Evolutionary conservation across 2,797 vertebrate species (phyloP), one percentile per base, ranked within the genome.

Genomic region (Trachops cirrhosus): DNA sequence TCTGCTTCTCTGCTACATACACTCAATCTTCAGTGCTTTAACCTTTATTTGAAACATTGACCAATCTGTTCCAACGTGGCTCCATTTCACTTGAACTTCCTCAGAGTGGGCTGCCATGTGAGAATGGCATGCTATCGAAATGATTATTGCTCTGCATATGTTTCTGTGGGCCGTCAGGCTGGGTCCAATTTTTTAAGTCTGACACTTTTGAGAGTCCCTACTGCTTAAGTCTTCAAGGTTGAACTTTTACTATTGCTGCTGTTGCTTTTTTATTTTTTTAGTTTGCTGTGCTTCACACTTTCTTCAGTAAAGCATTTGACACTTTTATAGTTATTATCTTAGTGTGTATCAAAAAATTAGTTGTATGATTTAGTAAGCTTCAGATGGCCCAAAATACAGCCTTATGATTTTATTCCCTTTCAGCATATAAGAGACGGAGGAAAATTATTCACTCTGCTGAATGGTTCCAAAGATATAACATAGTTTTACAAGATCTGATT

Each of bases 251-350:
- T 96, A 37, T 95, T 93, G 79, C 94, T 96, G 84, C 87, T 18
- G 44, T 96, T 91, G 89, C 96, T 87, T 21, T 94, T 59, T 11
- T 59, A 70, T 80, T 77, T 79, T 95, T 93, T 89, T 37, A 83
- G 44, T 91, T 91, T 93, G 29, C 77, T 82, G 1, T 86, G 37
- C 84, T 91, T 94, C 44, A 52, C 41, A 82, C 52, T 41, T 90
- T 50, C 91, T 92, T 96, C 48, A 88, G 89, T 59, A 94, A 92
- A 86, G 71, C 52, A 71, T 94, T 95, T 91, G 88, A 89, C 68
- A 37, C 95, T 95, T 96, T 96, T 92, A 95, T 91, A 89, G 95
- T 91, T 96, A 52, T 78, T 96, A 89, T 96, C 93, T 89, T 94
- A 95, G 91, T 78, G 54, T 54, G 79, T 44, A 87, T 97, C 86